Evolutionary conservation across 2,797 vertebrate genomes (phyloP), one percentile per base, ranked within the genome.

Genomic region (Muscicapa striata): DNA sequence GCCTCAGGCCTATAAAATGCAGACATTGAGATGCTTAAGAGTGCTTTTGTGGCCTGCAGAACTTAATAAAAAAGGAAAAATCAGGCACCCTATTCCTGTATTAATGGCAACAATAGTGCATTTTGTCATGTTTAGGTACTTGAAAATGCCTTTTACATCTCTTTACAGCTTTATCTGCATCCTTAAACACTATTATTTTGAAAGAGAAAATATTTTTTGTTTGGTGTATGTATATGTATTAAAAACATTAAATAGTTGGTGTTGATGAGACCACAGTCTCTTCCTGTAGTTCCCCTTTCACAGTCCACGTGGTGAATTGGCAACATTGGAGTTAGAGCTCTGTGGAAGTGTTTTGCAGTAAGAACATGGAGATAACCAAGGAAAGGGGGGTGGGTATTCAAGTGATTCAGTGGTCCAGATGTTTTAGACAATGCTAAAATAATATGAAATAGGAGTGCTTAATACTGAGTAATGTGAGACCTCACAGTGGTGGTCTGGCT

Each of bases 81-180:
- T 38, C 5, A 5, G 3, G 3, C 48, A 43, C 4, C 3, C 4
- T 74, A 0, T 4, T 77, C 3, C 13, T 3, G 1, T 66, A 27
- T 20, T 62, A 46, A 58, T 68, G 7, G 12, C 29, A 80, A 30
- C 15, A 54, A 27, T 43, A 66, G 6, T 4, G 1, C 6, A 23
- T 78, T 64, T 82, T 34, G 21, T 61, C 6, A 23, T 34, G 3
- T 68, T 69, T 32, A 63, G 15, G 6, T 82, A 9, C 45, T 59
- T 62, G 10, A 55, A 86, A 92, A 30, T 43, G 12, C 18, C 15
- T 10, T 30, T 67, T 45, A 27, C 3, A 3, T 38, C 15, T 51
- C 38, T 36, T 40, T 63, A 6, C 8, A 57, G 21, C n/a, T 48
- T 58, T 34, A 12, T 41, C 8, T 68, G 16, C 30, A 11, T 72